Evolutionary conservation across 2,113 vertebrate genomes (phyloP).

Genomic region (Laticauda colubrina): DNA sequence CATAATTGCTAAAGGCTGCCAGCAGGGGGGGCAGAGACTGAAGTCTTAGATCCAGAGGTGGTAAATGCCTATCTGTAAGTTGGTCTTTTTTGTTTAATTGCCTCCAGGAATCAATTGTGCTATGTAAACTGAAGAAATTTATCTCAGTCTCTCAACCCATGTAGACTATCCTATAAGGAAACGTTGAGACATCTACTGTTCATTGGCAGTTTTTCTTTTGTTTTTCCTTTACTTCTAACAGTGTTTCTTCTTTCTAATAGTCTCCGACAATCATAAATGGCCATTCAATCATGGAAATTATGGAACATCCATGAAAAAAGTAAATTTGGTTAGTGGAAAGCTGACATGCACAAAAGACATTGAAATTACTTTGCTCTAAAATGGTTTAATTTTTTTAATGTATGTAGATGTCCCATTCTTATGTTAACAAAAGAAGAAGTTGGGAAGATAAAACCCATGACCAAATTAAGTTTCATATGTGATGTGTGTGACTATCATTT

Average conservation of each 20-base stretch:
- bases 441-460: neutral
- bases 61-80: neutral
- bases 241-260: neutral
- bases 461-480: neutral
- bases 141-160: neutral
- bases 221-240: neutral
- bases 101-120: neutral
- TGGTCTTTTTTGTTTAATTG: neutral
- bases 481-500: neutral
- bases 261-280: constrained; percentile 1
- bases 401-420: neutral
- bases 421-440: neutral
- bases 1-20: neutral
- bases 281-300: neutral
- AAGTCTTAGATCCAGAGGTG: neutral
- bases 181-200: neutral
- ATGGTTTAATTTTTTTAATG: neutral
- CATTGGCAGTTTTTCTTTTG: neutral
- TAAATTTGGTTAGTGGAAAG: neutral
- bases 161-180: neutral
- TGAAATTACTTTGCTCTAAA: neutral
- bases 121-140: neutral
- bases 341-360: neutral
- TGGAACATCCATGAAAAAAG: neutral
- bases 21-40: neutral